phyloP scores from a whole-genome alignment of 2,888 invertebrate genomes.

The Pristionchus entomophagus region DNA sequence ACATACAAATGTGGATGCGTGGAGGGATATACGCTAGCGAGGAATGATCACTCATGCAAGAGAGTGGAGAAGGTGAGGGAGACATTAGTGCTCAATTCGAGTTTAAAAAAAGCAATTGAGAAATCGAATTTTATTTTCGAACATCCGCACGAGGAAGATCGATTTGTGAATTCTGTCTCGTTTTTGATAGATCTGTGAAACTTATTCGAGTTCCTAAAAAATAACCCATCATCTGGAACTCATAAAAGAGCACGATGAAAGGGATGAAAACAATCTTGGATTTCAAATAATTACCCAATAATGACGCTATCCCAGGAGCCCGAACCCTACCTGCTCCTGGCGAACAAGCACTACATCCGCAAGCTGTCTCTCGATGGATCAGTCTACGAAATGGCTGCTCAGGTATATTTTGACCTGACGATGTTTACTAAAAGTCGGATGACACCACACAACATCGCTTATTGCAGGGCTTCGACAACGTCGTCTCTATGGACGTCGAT shows the following conservation, averaged over 20 bases:
- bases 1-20: slow-evolving; percentile 96
- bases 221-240: no score
- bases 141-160: neutral
- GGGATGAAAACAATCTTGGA: no score
- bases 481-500: slow-evolving; percentile 96
- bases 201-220: neutral
- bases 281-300: neutral
- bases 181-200: neutral
- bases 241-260: no score
- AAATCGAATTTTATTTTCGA: neutral
- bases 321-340: slow-evolving; percentile 91
- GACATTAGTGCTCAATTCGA: no score
- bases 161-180: neutral
- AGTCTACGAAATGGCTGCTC: slow-evolving; percentile 85
- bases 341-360: slow-evolving; percentile 96
- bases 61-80: slow-evolving; percentile 83
- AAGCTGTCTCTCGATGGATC: slow-evolving; percentile 93
- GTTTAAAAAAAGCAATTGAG: neutral
- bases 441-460: neutral
- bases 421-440: slow-evolving; percentile 81
- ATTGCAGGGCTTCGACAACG: slow-evolving; percentile 88
- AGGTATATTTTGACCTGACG: slow-evolving; percentile 39
- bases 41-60: slow-evolving; percentile 92
- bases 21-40: slow-evolving; percentile 89
- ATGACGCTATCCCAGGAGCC: slow-evolving; percentile 73